phyloP scores from a whole-genome alignment of 1,140 invertebrate genomes.

The Zaprionus davidi region DNA sequence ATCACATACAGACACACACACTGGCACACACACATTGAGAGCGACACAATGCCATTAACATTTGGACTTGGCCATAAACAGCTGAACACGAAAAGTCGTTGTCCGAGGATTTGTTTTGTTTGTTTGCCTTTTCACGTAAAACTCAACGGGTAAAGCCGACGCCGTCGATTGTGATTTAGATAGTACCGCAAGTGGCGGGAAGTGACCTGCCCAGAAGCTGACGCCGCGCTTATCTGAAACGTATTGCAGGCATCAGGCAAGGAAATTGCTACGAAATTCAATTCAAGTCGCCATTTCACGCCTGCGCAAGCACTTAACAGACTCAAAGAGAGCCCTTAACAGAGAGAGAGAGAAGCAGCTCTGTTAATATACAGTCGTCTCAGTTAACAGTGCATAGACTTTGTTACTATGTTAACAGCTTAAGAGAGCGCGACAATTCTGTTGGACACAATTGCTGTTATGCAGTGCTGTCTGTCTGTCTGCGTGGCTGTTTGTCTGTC shows the following conservation, averaged over 20 bases:
- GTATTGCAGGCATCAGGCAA: constrained; percentile 59
- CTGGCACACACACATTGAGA: constrained; percentile 12
- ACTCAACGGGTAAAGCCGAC: constrained; percentile 4
- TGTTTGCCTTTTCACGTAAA: constrained; percentile 54
- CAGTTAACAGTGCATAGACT: constrained; percentile 16
- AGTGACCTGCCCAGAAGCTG: constrained; percentile 57
- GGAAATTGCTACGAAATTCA: constrained; percentile 72
- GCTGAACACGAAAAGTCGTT: constrained; percentile 58
- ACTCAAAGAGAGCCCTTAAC: not conserved
- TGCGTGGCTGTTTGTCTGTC: not conserved
- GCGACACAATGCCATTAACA: constrained; percentile 36
- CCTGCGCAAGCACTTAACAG: constrained; percentile 51
- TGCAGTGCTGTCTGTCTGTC: not conserved
- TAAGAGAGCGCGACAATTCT: constrained; percentile 8
- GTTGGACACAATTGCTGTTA: constrained; percentile 17
- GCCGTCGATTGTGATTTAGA: constrained; percentile 27
- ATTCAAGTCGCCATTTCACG: constrained; percentile 53
- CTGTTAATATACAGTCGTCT: constrained; percentile 22
- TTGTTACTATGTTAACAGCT: constrained; percentile 36
- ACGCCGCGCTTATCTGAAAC: constrained; percentile 70
- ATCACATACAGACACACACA: constrained; percentile 11
- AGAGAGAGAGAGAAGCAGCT: not conserved
- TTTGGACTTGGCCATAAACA: constrained; percentile 35
- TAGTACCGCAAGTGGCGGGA: constrained; percentile 26
- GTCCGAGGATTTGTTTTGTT: constrained; percentile 62